Conservation (phyloP, 2,888 invertebrate species). For the Coremacera marginata region DNA sequence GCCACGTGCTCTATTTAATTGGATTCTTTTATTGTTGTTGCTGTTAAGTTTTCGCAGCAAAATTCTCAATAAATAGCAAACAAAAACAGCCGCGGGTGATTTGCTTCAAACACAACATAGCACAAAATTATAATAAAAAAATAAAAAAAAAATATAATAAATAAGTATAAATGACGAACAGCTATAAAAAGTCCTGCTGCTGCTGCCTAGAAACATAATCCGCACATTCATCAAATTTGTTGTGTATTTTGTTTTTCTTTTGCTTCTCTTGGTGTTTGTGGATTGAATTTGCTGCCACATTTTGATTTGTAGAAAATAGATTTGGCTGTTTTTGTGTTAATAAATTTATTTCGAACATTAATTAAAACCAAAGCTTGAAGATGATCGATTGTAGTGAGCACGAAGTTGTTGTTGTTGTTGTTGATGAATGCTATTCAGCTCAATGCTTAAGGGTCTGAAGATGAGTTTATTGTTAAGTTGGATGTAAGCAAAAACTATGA, state of each 20-base stretch:
- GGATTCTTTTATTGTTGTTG: conserved; percentile 3
- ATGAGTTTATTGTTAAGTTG: too few relatives aligned
- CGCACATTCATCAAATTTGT: conserved; percentile 23
- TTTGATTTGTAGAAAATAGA: too few relatives aligned
- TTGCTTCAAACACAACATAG: not conserved
- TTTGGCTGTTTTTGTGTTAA: not conserved
- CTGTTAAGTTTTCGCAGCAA: not conserved
- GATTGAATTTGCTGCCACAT: not conserved
- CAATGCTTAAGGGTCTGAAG: too few relatives aligned
- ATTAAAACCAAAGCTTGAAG: not conserved
- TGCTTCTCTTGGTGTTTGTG: not conserved
- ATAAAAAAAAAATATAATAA: not conserved
- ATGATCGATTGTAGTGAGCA: not conserved
- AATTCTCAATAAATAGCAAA: not conserved
- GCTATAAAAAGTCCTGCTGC: not conserved
- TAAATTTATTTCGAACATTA: conserved; percentile 2
- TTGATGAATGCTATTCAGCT: not conserved
- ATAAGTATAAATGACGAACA: not conserved
- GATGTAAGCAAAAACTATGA: too few relatives aligned
- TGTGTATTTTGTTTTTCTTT: not conserved
- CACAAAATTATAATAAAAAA: not conserved
- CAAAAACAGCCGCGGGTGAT: not conserved
- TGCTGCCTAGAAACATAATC: conserved; percentile 27
- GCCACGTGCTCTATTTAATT: conserved; percentile 17
- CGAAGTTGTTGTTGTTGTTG: conserved; percentile 19